These are phyloP conservation scores for Ormia ochracea DNA, from an alignment of 2,888 invertebrate genomes.

Conservation along the genomic window DNA sequence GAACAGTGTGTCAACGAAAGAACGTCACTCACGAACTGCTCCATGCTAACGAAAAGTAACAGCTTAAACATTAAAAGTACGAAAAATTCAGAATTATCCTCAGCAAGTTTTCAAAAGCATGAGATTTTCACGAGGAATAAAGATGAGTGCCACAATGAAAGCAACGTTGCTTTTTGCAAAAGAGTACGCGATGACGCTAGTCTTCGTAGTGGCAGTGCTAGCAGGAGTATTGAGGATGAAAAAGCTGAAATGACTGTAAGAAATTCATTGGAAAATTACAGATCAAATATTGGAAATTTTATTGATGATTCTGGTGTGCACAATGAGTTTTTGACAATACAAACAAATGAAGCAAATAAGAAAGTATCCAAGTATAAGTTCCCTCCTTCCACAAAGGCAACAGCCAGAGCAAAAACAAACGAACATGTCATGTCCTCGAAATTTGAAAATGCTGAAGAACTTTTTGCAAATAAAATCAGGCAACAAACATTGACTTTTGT, in stretches of 20 bases:
- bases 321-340: conserved; percentile 31
- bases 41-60: conserved; percentile 10
- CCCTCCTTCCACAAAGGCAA: conserved; percentile 16
- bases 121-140: conserved; percentile 37
- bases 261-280: conserved; percentile 36
- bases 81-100: conserved; percentile 34
- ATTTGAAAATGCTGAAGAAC: conserved; percentile 45
- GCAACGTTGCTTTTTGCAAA: conserved; percentile 65
- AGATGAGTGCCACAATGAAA: not conserved
- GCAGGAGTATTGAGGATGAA: not conserved
- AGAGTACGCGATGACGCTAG: conserved; percentile 67
- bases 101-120: conserved; percentile 29
- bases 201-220: conserved; percentile 31
- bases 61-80: conserved; percentile 20
- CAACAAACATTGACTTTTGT: conserved; percentile 32
- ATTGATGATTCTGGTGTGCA: conserved; percentile 31
- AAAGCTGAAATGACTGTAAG: conserved; percentile 35
- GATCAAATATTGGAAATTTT: conserved; percentile 49
- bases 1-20: conserved; percentile 18
- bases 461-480: conserved; percentile 34
- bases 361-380: conserved; percentile 44
- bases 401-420: conserved; percentile 20
- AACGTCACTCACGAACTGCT: conserved; percentile 28
- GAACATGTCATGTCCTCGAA: conserved; percentile 3
- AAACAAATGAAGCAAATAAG: conserved; percentile 48